Evolutionary conservation across 2,888 invertebrate genomes (phyloP), one percentile per base, ranked within the genome.

Genomic region (Cantharis lateralis): DNA sequence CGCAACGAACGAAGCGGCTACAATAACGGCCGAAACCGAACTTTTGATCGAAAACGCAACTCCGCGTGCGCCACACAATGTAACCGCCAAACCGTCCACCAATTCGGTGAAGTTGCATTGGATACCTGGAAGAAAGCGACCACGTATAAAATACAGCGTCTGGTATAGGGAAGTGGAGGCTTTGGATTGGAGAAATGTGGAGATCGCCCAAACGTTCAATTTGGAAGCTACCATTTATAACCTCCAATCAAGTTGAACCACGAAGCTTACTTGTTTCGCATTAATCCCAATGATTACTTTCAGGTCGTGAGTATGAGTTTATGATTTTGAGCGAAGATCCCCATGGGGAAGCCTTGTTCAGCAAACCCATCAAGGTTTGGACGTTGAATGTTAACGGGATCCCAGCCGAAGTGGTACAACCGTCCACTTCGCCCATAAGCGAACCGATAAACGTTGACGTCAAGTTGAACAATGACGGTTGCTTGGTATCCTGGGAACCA

Each of bases 241-340:
- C 81, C 90, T 98, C 81, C 90, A 91, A 78, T 93, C 96, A 16
- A 94, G 88, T 92, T 70, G 72, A 15, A 26, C 11, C 11, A 4
- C 66, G 5, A 72, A 15, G 13, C 15, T 16, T 20, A 26, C n/a
- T 66, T 71, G 3, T n/a, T 68, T 48, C 28, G 28, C 3, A 61
- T 63, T 26, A 68, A 13, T 15, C 18, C 28, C 75, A 48, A 66
- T 13, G 16, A 16, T 70, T 69, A 70, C 24, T 63, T 81, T 62
- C 70, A 88, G 88, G 89, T 78, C 91, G 93, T 18, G 93, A 94
- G 85, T 98, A 98, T 88, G 97, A 98, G 88, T 93, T 98, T 86
- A 96, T 96, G 92, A 95, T 98, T 69, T 91, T 96, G 70, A 94
- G 96, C 82, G 94, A 95, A 87, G 97, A 98, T 88, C 92, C 94